Evolutionary conservation across 2,113 vertebrate genomes (phyloP).

Genomic region (Xiphias gladius): DNA sequence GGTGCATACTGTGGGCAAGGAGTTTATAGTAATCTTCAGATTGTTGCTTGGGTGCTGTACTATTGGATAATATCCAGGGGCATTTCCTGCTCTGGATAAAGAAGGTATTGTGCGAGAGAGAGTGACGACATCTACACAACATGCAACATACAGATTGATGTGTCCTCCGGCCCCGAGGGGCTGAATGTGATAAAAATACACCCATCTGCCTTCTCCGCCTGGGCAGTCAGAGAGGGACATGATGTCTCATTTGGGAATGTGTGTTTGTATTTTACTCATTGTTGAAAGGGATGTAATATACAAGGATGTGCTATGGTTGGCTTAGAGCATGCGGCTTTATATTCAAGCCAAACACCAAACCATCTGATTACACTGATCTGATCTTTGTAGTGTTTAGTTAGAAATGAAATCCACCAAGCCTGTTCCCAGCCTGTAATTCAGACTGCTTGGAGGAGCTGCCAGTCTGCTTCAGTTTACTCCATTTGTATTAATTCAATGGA

Average conservation of each 20-base stretch:
- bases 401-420: conserved; percentile 10
- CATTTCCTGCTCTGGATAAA: conserved; percentile 77
- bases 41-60: conserved; percentile 52
- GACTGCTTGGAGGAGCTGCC: conserved; percentile 19
- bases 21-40: conserved; percentile 72
- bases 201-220: conserved; percentile 53
- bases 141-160: conserved; percentile 59
- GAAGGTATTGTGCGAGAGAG: conserved; percentile 66
- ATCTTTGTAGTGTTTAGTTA: conserved; percentile 34
- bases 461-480: conserved; percentile 19
- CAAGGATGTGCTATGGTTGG: neutral
- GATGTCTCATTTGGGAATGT: conserved; percentile 28
- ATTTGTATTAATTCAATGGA: conserved; percentile 34
- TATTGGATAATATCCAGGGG: conserved; percentile 54
- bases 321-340: neutral
- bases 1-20: conserved; percentile 40
- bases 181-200: conserved; percentile 68
- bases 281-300: neutral
- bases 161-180: conserved; percentile 51
- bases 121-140: conserved; percentile 65
- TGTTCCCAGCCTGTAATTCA: conserved; percentile 9
- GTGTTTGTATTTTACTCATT: conserved; percentile 25
- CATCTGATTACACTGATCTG: conserved; percentile 28
- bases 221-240: conserved; percentile 45
- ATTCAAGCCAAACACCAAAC: conserved; percentile 12